Base-by-base conservation (phyloP, 2,888 invertebrate species). In the Mesorhabditis belari region DNA sequence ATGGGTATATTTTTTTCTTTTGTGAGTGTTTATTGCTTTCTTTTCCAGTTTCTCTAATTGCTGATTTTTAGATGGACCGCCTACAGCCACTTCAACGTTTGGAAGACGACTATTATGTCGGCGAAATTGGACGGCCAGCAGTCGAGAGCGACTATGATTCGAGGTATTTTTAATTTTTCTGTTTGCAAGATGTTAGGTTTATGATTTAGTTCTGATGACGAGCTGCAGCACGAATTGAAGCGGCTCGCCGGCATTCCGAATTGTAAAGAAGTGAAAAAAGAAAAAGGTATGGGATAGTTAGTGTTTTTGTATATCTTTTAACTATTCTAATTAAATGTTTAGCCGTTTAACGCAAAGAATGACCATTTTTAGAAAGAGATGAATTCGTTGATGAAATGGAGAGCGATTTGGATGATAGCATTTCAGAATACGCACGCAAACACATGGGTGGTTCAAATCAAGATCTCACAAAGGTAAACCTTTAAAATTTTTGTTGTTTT, bases 21-120 rank as follows among this genome's bases (percentile, higher is more conserved):
- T n/a, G n/a, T n/a, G n/a, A n/a, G n/a, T n/a, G n/a, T n/a, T n/a
- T n/a, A n/a, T n/a, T n/a, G n/a, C n/a, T n/a, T n/a, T n/a, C n/a
- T n/a, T n/a, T n/a, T n/a, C n/a, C n/a, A n/a, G n/a, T n/a, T n/a
- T n/a, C n/a, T n/a, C n/a, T n/a, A n/a, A n/a, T n/a, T n/a, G n/a
- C n/a, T n/a, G n/a, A n/a, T n/a, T n/a, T n/a, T n/a, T n/a, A n/a
- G n/a, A 63, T 65, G 58, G 64, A 67, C 65, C 62, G 71, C 52
- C 53, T 71, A 53, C 57, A 64, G 21, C 91, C 81, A 90, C 86
- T 81, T 91, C 92, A 63, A 91, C 90, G 60, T 55, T 60, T 73
- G 57, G 67, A 67, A 26, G 69, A 65, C 49, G 74, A 74, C 49
- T 73, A 74, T 58, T 74, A 74, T 55, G 54, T 65, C 35, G 71